Evolutionary conservation across 2,113 vertebrate genomes (phyloP).

Genomic region (Pseudorasbora parva): DNA sequence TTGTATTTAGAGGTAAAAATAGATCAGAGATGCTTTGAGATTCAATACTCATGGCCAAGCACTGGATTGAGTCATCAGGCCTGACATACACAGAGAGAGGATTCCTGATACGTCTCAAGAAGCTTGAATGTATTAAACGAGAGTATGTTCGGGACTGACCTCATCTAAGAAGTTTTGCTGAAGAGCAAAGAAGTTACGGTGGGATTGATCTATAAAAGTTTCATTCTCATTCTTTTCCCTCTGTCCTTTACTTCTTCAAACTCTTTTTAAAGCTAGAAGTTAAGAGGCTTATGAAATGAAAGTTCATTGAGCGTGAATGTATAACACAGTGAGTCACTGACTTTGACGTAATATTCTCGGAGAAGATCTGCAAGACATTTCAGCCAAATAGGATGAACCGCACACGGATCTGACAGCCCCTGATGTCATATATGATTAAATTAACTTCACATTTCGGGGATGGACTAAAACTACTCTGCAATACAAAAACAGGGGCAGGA

Average conservation of each 20-base stretch:
- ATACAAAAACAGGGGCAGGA: not conserved
- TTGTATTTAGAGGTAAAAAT: not conserved
- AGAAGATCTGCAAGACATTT: not conserved
- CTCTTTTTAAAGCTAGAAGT: constrained; percentile 1
- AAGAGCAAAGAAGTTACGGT: not conserved
- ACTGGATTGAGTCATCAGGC: not conserved
- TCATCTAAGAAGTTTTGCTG: not conserved
- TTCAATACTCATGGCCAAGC: not conserved
- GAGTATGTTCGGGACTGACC: not conserved
- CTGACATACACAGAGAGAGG: not conserved
- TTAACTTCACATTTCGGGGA: constrained; percentile 16
- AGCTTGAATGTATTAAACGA: not conserved
- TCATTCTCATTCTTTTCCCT: constrained; percentile 7
- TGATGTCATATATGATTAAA: constrained; percentile 19
- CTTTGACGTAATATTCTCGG: not conserved
- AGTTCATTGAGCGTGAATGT: not conserved
- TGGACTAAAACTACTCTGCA: not conserved
- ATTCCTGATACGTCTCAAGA: not conserved
- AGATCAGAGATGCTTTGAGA: not conserved
- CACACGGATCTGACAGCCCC: not conserved
- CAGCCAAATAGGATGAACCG: not conserved
- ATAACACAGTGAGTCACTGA: constrained; percentile 7
- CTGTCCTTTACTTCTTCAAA: not conserved
- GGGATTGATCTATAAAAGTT: constrained; percentile 3
- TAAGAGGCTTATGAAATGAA: constrained; percentile 22